phyloP scores from a whole-genome alignment of 30 jellyfish, hydroid and myxozoan genomes.

The Aurelia aurita complex sp. Pacific region DNA sequence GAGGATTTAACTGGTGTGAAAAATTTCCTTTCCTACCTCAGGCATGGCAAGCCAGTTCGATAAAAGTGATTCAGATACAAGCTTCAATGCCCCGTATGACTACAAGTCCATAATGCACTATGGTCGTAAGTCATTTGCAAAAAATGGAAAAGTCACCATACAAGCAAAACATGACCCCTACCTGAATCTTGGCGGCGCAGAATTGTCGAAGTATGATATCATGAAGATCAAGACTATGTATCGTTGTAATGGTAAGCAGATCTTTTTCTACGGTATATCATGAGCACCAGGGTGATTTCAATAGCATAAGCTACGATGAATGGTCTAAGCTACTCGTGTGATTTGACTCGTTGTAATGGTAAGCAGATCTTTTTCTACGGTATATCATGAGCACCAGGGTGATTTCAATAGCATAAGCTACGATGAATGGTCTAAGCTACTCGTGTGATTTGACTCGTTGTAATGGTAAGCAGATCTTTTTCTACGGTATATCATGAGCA shows the following conservation, averaged over 20 bases:
- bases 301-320: no score
- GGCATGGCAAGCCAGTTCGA: not conserved
- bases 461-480: no score
- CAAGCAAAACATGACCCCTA: constrained; percentile 60
- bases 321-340: no score
- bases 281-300: not conserved
- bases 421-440: no score
- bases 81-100: constrained; percentile 56
- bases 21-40: no score
- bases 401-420: no score
- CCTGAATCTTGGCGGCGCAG: constrained; percentile 42
- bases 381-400: no score
- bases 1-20: no score
- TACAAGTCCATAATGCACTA: constrained; percentile 71
- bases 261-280: not conserved
- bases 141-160: constrained; percentile 51
- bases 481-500: no score
- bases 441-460: no score
- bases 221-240: constrained; percentile 47
- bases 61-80: constrained; percentile 11
- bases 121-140: constrained; percentile 34
- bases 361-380: no score
- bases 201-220: constrained; percentile 30
- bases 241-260: constrained; percentile 67
- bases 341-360: no score